A percentile compares a stretch with the other conserved stretches of the same genome.
phyloP scores from a whole-genome alignment of 2,888 invertebrate species.

The Ryuthela nishihirai region DNA sequence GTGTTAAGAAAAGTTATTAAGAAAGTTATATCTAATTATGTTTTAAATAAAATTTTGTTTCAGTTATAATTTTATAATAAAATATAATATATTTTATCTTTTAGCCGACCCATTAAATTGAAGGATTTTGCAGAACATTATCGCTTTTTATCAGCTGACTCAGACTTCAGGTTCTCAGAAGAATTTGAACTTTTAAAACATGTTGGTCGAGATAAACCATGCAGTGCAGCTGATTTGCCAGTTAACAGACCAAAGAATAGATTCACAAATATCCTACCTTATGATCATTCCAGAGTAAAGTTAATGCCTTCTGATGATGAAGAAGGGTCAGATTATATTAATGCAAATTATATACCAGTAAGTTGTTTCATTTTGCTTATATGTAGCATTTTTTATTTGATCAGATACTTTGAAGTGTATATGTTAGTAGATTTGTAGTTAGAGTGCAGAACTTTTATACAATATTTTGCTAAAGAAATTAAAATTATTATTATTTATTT shows the following conservation, averaged over 20 bases:
- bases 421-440: too few species aligned
- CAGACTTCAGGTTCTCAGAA: constrained; percentile 94
- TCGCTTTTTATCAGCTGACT: constrained; percentile 92
- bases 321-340: constrained; percentile 92
- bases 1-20: too few species aligned
- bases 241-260: constrained; percentile 96
- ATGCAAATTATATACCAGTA: constrained; percentile 93
- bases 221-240: constrained; percentile 88
- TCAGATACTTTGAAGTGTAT: too few species aligned
- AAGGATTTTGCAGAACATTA: constrained; percentile 90
- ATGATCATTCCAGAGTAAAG: constrained; percentile 93
- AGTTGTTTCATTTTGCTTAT: constrained; percentile 45
- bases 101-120: constrained; percentile 60
- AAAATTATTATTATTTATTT: too few species aligned
- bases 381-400: too few species aligned
- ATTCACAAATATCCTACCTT: constrained; percentile 97
- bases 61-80: too few species aligned
- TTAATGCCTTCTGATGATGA: constrained; percentile 91
- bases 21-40: too few species aligned
- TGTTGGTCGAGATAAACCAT: constrained; percentile 86
- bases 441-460: too few species aligned
- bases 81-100: too few species aligned
- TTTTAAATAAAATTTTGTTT: too few species aligned
- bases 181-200: constrained; percentile 97
- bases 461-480: too few species aligned